Conservation (phyloP, 2,888 invertebrate species). For the Nezara viridula region DNA sequence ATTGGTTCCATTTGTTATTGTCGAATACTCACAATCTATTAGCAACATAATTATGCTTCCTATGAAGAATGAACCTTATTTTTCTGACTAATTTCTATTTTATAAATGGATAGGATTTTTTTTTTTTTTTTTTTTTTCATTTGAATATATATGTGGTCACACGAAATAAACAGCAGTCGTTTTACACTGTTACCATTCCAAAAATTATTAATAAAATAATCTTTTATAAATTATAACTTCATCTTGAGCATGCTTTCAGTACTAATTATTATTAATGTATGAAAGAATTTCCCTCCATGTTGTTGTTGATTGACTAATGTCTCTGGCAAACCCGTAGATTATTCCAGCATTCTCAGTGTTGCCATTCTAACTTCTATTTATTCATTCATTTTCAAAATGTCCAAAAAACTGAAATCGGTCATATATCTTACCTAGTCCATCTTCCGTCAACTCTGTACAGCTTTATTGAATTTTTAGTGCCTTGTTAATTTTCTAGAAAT, state of each 20-base stretch:
- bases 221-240: background rate
- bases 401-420: background rate
- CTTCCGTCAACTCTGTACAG: background rate
- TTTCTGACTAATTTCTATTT: background rate
- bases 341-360: background rate
- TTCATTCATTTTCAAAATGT: background rate
- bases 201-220: background rate
- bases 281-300: background rate
- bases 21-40: background rate
- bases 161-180: background rate
- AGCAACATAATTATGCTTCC: background rate
- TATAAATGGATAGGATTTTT: too few species aligned
- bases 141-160: background rate
- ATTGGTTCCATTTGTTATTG: background rate
- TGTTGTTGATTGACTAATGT: background rate
- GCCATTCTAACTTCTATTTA: background rate
- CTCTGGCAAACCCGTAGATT: background rate
- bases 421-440: background rate
- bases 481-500: background rate
- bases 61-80: background rate
- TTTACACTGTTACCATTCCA: background rate
- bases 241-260: constrained; percentile 13
- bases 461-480: background rate
- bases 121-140: too few species aligned
- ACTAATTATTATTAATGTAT: background rate